Base-by-base conservation (phyloP, 2,113 vertebrate genomes). In the Eleginops maclovinus region DNA sequence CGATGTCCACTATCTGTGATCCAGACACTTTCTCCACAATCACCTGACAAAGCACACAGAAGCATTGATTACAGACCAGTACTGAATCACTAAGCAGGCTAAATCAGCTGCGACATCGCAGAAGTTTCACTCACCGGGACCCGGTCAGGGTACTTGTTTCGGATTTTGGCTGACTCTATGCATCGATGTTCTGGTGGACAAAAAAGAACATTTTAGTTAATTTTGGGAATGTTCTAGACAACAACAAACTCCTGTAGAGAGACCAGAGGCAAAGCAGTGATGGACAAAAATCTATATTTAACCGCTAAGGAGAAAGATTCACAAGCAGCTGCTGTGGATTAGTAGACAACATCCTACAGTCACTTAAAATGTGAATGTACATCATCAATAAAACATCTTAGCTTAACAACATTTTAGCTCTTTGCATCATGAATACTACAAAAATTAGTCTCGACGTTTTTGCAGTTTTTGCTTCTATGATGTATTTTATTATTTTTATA, bases 11-110 rank as follows among this genome's bases (percentile, higher is more conserved):
- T 15, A 99, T 99, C 93, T 99, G 97, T 73, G 97, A 99, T 80
- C 97, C 97, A 0, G 97, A 99, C 19, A 99, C 98, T 86, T 99
- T 99, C 93, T 99, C 98, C 92, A 99, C 98, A 28, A 99, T 99
- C 88, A 99, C 98, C 98, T 99, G 91, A 2, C 17, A 9, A 53
- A 2, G 10, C 9, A 56, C 36, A 24, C 36, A 3, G 2, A 19
- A n/a, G 3, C 13, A 3, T 6, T 12, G 21, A 15, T 46, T 28
- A 47, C 9, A 16, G 60, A 24, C 10, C 9, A 1, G 19, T 2
- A 6, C 6, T 3, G 10, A 13, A 41, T 9, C 58, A n/a, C 31
- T 12, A 17, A 58, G 22, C 26, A 17, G 41, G 24, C 24, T 13
- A 3, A 41, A 61, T 5, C 12, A 11, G 21, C n/a, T 8, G 28